Evolutionary conservation across 1,140 invertebrate genomes (phyloP).

Genomic region (Steinernema feltiae): DNA sequence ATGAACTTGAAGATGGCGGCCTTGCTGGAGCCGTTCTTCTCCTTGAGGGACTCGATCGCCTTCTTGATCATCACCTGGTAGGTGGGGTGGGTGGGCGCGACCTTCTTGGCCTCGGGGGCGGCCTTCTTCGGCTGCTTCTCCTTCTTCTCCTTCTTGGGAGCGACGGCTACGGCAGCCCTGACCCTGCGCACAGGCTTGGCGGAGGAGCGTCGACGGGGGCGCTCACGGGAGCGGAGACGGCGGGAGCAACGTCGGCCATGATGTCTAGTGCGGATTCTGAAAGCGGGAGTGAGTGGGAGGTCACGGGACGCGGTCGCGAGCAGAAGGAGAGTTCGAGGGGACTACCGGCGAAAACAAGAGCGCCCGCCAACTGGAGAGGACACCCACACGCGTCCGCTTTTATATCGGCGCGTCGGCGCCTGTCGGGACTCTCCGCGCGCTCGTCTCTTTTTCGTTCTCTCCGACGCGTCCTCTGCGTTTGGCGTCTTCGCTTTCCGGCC

Average conservation of each 20-base stretch:
- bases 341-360: neutral
- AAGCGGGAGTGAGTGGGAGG: neutral
- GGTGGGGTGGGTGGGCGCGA: slow-evolving; percentile 20
- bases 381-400: neutral
- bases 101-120: slow-evolving; percentile 9
- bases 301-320: neutral
- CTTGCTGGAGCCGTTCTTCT: slow-evolving; percentile 26
- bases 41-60: slow-evolving; percentile 22
- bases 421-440: slow-evolving; percentile 9
- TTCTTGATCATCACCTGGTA: slow-evolving; percentile 30
- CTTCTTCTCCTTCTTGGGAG: slow-evolving; percentile 5
- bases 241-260: slow-evolving; percentile 5
- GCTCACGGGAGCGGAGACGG: slow-evolving; percentile 3
- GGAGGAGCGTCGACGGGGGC: too few relatives aligned
- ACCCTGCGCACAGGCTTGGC: neutral
- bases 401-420: slow-evolving; percentile 12
- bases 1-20: slow-evolving; percentile 34
- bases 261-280: neutral
- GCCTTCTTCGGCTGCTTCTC: neutral
- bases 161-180: slow-evolving; percentile 1
- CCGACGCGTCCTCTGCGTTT: neutral
- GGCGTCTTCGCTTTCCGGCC: neutral
- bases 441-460: neutral
- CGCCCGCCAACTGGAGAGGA: neutral
- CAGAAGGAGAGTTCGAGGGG: neutral